Evolutionary conservation across 1,140 invertebrate species (phyloP), one percentile per base, ranked within the genome.

Genomic region (Trichogramma pretiosum): DNA sequence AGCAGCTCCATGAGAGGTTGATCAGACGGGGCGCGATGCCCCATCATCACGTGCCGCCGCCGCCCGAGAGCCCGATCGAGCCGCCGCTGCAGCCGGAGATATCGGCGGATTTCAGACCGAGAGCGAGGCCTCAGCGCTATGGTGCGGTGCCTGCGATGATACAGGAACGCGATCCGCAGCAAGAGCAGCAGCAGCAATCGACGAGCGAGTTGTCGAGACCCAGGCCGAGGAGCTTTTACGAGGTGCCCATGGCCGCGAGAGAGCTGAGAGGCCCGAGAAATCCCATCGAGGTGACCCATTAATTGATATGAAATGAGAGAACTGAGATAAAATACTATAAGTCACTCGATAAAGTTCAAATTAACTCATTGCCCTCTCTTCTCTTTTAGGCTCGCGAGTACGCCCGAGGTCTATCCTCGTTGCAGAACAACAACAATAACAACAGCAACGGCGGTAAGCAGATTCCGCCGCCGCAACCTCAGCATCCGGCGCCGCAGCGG

Each of bases 171-270:
- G 5, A 5, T 7, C 36, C 26, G 23, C 13, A 14, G 5, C 9
- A 18, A n/a, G 34, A 22, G 5, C 14, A 17, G 4, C n/a, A 9
- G 14, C 14, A 7, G 17, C 34, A 33, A 8, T 50, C 56, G n/a
- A 63, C 69, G 52, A 49, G 55, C 39, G 66, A 70, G 53, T 35
- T 56, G 23, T 56, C 59, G 37, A 63, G 63, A 54, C 58, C 67
- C 28, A 58, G 69, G 37, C 68, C 69, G 22, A 57, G 65, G 51
- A 72, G 68, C 53, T 70, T 68, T 44, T 72, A 70, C 56, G 69
- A 70, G 35, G 68, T 62, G 44, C 61, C 66, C 4, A 43, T 62
- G 3, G 57, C 59, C 14, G 62, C 59, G 14, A 61, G 68, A 39
- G 68, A 70, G 22, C 55, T 63, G 3, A 53, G 63, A 23, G 66